Conservation (phyloP, 2,888 invertebrate genomes). For the Patella pellucida region DNA sequence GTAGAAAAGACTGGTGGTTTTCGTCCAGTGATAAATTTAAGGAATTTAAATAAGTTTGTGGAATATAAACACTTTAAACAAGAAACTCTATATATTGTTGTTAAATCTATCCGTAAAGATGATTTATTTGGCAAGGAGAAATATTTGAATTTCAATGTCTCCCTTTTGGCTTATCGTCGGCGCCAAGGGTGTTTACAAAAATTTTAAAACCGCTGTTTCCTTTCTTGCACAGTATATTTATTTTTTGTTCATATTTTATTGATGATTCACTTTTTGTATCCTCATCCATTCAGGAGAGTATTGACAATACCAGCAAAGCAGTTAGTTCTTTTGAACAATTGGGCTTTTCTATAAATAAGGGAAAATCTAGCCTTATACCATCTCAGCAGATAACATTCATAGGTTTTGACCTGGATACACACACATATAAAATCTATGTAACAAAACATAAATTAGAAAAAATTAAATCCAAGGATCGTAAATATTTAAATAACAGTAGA, state of each 20-base stretch:
- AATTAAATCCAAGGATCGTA: background rate
- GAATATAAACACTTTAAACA: background rate
- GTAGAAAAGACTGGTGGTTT: background rate
- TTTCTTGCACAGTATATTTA: background rate
- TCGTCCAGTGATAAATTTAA: background rate
- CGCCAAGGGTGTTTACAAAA: background rate
- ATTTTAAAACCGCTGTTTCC: background rate
- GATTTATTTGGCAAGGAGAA: background rate
- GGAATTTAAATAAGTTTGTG: background rate
- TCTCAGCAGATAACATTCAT: background rate
- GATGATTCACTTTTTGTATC: background rate
- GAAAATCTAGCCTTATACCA: background rate
- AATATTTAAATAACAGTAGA: no score
- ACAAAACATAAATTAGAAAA: background rate
- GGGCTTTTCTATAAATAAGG: background rate
- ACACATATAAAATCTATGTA: background rate
- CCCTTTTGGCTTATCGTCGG: background rate
- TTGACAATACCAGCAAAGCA: background rate
- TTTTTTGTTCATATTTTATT: background rate
- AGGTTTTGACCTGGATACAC: background rate
- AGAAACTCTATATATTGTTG: background rate
- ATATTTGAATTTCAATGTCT: no score
- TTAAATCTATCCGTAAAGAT: background rate
- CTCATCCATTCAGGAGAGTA: background rate
- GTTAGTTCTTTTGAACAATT: background rate